A percentile compares a stretch with the other conserved stretches of the same genome.
phyloP scores from a whole-genome alignment of 2,888 invertebrate genomes.

The Drosophila siamana region DNA sequence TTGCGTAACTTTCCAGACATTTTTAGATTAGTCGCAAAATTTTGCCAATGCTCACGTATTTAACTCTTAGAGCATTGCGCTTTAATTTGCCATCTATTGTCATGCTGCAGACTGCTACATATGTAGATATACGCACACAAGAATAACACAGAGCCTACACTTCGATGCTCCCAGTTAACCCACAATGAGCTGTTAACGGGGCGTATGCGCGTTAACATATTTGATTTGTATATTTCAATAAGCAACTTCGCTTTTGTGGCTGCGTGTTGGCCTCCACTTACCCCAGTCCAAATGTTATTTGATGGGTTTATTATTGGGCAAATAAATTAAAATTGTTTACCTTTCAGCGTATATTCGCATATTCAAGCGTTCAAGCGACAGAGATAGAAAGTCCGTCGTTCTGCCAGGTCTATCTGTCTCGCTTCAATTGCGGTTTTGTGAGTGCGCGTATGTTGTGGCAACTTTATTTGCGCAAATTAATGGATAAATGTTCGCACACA shows the following conservation, averaged over 20 bases:
- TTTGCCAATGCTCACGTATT: not conserved
- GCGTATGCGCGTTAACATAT: slow-evolving; percentile 59
- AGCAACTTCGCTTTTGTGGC: slow-evolving; percentile 23
- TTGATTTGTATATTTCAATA: slow-evolving; percentile 58
- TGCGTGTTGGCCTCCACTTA: too few species aligned
- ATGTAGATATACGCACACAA: slow-evolving; percentile 36
- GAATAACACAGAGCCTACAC: too few species aligned
- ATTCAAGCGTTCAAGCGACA: slow-evolving; percentile 26
- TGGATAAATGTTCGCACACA: slow-evolving; percentile 67
- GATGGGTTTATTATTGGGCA: slow-evolving; percentile 78
- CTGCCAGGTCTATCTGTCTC: slow-evolving; percentile 27
- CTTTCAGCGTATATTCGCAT: slow-evolving; percentile 57
- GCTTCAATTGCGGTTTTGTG: slow-evolving; percentile 69
- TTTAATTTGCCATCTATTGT: slow-evolving; percentile 50
- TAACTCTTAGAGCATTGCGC: not conserved
- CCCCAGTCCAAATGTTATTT: slow-evolving; percentile 40
- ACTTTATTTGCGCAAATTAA: slow-evolving; percentile 77
- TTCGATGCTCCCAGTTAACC: slow-evolving; percentile 25
- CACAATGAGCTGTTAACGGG: slow-evolving; percentile 52
- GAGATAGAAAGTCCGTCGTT: slow-evolving; percentile 19
- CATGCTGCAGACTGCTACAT: slow-evolving; percentile 25
- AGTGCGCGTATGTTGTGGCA: slow-evolving; percentile 72
- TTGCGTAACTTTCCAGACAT: not conserved
- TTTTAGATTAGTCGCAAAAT: not conserved
- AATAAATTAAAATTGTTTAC: slow-evolving; percentile 80